Evolutionary conservation across 2,888 invertebrate species (phyloP).

Genomic region (Synanthedon formicaeformis): DNA sequence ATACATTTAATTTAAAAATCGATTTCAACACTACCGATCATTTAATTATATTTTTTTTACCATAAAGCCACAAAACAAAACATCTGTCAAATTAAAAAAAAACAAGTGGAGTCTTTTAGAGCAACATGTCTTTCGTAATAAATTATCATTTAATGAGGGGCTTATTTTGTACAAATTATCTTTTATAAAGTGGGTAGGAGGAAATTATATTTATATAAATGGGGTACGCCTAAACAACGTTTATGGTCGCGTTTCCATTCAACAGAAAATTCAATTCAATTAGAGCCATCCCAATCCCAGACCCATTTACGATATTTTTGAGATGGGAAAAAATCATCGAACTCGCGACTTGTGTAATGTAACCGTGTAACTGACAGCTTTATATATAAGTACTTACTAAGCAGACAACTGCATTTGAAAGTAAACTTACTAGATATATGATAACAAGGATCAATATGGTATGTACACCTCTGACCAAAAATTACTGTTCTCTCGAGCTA

Average conservation of each 20-base stretch:
- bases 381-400: too few species aligned
- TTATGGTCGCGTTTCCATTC: conserved; percentile 28
- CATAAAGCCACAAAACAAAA: conserved; percentile 6
- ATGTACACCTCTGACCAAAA: too few species aligned
- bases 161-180: conserved; percentile 26
- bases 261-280: conserved; percentile 2
- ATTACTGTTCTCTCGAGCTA: too few species aligned
- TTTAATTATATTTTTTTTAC: background rate
- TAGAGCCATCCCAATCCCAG: too few species aligned
- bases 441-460: too few species aligned
- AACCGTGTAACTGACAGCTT: too few species aligned
- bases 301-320: too few species aligned
- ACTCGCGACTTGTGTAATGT: too few species aligned
- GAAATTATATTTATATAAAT: conserved; percentile 47
- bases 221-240: conserved; percentile 30
- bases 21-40: background rate
- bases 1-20: background rate
- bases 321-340: too few species aligned
- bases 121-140: conserved; percentile 25
- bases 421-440: too few species aligned
- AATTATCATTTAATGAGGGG: conserved; percentile 46
- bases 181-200: conserved; percentile 32
- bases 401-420: too few species aligned
- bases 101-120: conserved; percentile 13
- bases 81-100: conserved; percentile 33